Conservation (phyloP, 2,888 invertebrate species). For the Drosophila gaucha region DNA sequence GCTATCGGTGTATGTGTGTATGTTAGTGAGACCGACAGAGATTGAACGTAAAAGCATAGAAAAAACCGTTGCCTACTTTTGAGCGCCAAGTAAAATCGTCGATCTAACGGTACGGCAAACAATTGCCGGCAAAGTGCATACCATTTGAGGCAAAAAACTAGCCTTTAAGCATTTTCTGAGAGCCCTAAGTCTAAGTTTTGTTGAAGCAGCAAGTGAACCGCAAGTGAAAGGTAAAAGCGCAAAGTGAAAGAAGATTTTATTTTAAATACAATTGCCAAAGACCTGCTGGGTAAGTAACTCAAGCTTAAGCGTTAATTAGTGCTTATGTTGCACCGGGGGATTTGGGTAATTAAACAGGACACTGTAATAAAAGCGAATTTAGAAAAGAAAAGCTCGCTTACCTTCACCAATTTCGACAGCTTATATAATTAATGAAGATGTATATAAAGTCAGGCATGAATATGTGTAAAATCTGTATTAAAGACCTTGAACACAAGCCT, state of each 20-base stretch:
- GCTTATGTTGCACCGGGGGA: constrained; percentile 17
- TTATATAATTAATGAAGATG: constrained; percentile 6
- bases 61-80: constrained; percentile 39
- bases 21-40: neutral
- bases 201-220: constrained; percentile 18
- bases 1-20: constrained; percentile 13
- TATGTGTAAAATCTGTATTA: neutral
- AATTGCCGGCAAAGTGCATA: constrained; percentile 46
- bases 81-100: constrained; percentile 41
- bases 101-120: constrained; percentile 16
- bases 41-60: constrained; percentile 18
- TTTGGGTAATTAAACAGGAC: constrained; percentile 27
- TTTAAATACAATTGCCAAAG: constrained; percentile 19
- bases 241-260: constrained; percentile 13
- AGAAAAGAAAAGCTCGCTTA: neutral
- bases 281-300: constrained; percentile 41
- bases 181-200: neutral
- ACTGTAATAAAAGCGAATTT: constrained; percentile 7
- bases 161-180: constrained; percentile 21
- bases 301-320: constrained; percentile 39
- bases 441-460: neutral
- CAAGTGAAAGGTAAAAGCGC: constrained; percentile 29
- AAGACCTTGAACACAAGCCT: neutral
- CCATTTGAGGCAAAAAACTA: constrained; percentile 9
- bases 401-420: neutral